phyloP scores from a whole-genome alignment of 2,797 vertebrate species.

The Notoglanidium macrostoma region DNA sequence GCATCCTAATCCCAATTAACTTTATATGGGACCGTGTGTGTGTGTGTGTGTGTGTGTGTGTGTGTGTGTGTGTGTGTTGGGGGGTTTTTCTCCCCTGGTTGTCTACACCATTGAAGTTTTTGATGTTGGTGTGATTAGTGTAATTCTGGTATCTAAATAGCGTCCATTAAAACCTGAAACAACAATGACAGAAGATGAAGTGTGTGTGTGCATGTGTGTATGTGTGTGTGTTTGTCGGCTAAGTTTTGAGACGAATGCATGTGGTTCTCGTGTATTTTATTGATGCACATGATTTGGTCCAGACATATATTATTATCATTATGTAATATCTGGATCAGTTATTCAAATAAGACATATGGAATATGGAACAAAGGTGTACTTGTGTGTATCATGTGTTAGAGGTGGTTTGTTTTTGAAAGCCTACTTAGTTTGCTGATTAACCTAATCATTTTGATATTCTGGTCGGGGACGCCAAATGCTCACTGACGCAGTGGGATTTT shows the following conservation, averaged over 20 bases:
- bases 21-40: slow-evolving; percentile 57
- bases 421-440: background rate
- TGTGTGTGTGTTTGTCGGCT: background rate
- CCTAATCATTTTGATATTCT: background rate
- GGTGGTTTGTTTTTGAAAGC: background rate
- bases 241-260: background rate
- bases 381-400: background rate
- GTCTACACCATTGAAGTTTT: slow-evolving; percentile 36
- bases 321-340: background rate
- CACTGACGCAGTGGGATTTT: background rate
- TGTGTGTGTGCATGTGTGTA: slow-evolving; percentile 12
- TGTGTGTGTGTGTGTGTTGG: background rate
- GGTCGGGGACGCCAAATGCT: background rate
- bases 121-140: slow-evolving; percentile 41
- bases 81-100: slow-evolving; percentile 30
- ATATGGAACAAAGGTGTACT: background rate
- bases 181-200: slow-evolving; percentile 9
- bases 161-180: slow-evolving; percentile 16
- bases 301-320: background rate
- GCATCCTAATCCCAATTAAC: slow-evolving; percentile 67
- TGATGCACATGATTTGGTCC: background rate
- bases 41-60: slow-evolving; percentile 23
- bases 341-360: background rate
- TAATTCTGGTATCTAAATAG: slow-evolving; percentile 34
- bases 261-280: background rate